phyloP scores from a whole-genome alignment of 1,140 invertebrate genomes.

The Drosophila littoralis region DNA sequence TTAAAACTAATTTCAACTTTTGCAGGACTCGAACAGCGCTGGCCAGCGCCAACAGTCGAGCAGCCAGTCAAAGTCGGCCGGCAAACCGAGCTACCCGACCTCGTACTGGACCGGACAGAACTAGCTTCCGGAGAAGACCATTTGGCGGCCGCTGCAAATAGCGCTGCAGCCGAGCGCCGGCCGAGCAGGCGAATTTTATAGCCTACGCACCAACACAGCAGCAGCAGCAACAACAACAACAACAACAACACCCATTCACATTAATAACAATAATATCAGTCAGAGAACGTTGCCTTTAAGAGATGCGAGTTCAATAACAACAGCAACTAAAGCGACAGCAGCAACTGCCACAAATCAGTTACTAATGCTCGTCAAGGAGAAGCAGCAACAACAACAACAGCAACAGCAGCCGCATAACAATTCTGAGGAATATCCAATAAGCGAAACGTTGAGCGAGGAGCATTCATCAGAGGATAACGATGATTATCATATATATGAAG shows the following conservation, averaged over 20 bases:
- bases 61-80: conserved; percentile 88
- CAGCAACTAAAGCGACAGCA: conserved; percentile 22
- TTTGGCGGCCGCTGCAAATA: conserved; percentile 73
- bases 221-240: conserved; percentile 28
- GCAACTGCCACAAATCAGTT: conserved; percentile 55
- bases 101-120: conserved; percentile 88
- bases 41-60: conserved; percentile 89
- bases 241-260: conserved; percentile 63
- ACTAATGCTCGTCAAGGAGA: conserved; percentile 66
- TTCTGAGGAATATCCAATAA: conserved; percentile 18
- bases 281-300: conserved; percentile 53
- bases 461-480: conserved; percentile 37
- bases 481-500: conserved; percentile 72
- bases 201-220: conserved; percentile 47
- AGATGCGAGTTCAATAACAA: conserved; percentile 14
- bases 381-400: conserved; percentile 27
- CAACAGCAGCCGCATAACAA: conserved; percentile 16
- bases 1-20: conserved; percentile 5
- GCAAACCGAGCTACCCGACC: conserved; percentile 88
- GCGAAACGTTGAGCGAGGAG: conserved; percentile 47
- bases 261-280: conserved; percentile 52
- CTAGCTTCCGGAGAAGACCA: conserved; percentile 84
- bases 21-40: conserved; percentile 88
- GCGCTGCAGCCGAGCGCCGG: conserved; percentile 40
- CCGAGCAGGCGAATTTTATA: conserved; percentile 62